Conservation (phyloP, 2,888 invertebrate genomes). For the Eupithecia centaureata region DNA sequence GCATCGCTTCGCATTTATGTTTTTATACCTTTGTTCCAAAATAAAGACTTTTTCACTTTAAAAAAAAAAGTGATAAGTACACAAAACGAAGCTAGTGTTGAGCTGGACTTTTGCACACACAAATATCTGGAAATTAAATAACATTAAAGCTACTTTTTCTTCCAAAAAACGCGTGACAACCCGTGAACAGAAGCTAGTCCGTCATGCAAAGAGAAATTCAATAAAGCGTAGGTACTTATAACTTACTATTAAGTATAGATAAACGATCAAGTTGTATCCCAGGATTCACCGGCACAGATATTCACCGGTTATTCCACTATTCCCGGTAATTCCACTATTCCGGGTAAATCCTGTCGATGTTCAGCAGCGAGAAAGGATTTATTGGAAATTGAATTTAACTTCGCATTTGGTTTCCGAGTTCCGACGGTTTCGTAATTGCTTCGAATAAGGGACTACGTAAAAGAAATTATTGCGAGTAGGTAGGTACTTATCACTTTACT, state of each 20-base stretch:
- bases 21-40: too few relatives aligned
- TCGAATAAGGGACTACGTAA: background rate
- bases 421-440: constrained; percentile 1
- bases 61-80: too few relatives aligned
- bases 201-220: background rate
- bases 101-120: too few relatives aligned
- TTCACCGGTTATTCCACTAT: constrained; percentile 15
- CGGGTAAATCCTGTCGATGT: constrained; percentile 28
- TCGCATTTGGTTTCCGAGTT: constrained; percentile 10
- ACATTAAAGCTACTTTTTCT: too few relatives aligned
- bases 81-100: too few relatives aligned
- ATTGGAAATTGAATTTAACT: constrained; percentile 42
- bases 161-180: too few relatives aligned
- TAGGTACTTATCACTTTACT: too few relatives aligned
- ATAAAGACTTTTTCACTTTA: too few relatives aligned
- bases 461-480: background rate
- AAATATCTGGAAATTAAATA: too few relatives aligned
- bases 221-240: background rate
- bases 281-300: constrained; percentile 17
- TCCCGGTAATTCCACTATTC: constrained; percentile 25
- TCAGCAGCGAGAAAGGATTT: constrained; percentile 38
- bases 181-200: too few relatives aligned
- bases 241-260: background rate
- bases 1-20: too few relatives aligned
- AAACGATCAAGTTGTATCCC: background rate